Base-by-base conservation (phyloP, 2,113 vertebrate species). In the Nibea coibor region DNA sequence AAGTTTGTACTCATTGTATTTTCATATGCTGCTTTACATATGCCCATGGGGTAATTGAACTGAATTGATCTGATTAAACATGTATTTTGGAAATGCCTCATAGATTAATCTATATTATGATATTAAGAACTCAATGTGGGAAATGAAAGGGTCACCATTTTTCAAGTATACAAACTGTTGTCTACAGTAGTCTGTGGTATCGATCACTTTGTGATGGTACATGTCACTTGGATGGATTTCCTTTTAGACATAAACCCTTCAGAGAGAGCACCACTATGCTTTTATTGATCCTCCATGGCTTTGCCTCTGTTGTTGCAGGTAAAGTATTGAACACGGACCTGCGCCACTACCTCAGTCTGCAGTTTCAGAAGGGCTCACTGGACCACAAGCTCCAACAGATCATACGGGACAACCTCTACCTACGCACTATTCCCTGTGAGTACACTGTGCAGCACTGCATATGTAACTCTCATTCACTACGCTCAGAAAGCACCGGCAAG, bases 351-450 rank as follows among this genome's bases (percentile, higher is more conserved):
- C 94, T 99, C 94, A 99, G 98, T 90, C 95, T 99, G 88, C 98
- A 99, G 94, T 99, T 99, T 93, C 97, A 98, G 94, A 99, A 99
- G 92, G 98, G 97, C 92, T 99, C 97, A 0, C 91, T 97, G 93
- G 98, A 99, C 92, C 98, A 99, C 93, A 98, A 99, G 89, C 96
- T 99, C 4, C 98, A 99, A 89, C 98, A 99, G 94, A 95, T 98
- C 83, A 99, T 99, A 91, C 96, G 98, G 91, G 98, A 99, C 94
- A 99, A 99, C 93, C 97, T 99, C 81, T 99, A 99, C 93, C 91
- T 99, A 86, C 96, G 98, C 94, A 99, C 98, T 85, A 98, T 99
- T 89, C 98, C 98, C 84, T 99, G 98, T 99, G 94, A 97, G 97
- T 97, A 64, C 69, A 16, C 10, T 12, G 0, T 0, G 12, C 63